Evolutionary conservation across 2,888 invertebrate species (phyloP).

Genomic region (Chironomus tentans): DNA sequence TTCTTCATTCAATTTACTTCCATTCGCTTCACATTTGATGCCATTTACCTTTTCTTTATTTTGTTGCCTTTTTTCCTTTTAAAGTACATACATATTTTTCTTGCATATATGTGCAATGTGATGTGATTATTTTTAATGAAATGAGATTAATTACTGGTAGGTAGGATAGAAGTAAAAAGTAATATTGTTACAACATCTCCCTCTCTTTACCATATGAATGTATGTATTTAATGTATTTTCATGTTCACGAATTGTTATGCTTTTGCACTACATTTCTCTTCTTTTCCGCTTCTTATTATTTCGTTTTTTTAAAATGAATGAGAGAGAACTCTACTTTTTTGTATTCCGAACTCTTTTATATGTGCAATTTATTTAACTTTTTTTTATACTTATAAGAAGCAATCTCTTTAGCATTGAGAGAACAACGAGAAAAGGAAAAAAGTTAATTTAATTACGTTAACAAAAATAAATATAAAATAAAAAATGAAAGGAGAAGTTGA

Average conservation of each 20-base stretch:
- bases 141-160: slow-evolving; percentile 20
- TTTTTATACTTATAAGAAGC: neutral
- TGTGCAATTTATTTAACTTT: slow-evolving; percentile 17
- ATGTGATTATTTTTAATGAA: slow-evolving; percentile 26
- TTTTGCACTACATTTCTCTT: slow-evolving; percentile 5
- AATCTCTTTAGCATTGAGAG: neutral
- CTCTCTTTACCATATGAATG: neutral
- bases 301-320: neutral
- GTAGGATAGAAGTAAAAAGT: neutral
- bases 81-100: neutral
- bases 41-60: neutral
- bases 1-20: neutral
- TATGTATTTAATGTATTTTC: neutral
- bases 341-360: neutral
- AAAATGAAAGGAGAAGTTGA: neutral
- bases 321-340: neutral
- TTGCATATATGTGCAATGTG: neutral
- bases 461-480: neutral
- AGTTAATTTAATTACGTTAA: slow-evolving; percentile 18
- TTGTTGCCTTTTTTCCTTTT: neutral
- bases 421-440: neutral
- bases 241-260: slow-evolving; percentile 12
- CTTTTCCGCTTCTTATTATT: neutral
- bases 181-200: neutral
- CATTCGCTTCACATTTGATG: neutral